A percentile compares a stretch with the other conserved stretches of the same genome.
Conservation (phyloP, 2,113 vertebrate genomes). For the Carassius gibelio region DNA sequence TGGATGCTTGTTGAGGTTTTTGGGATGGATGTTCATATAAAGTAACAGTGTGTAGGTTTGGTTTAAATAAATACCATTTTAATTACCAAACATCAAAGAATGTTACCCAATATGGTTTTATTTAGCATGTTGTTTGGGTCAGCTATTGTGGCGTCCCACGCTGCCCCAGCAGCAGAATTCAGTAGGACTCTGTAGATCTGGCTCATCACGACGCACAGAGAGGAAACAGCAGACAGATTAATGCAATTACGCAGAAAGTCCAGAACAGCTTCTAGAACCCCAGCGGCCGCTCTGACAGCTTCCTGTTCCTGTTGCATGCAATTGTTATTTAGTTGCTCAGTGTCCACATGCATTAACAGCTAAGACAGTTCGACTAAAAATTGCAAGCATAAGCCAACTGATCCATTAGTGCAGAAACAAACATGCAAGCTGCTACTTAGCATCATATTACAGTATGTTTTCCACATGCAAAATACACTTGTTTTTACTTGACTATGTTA, state of each 20-base stretch:
- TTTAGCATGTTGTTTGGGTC: not conserved
- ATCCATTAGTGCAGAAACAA: not conserved
- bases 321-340: not conserved
- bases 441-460: not conserved
- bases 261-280: conserved; percentile 22
- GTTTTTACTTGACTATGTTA: not conserved
- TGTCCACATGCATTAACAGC: not conserved
- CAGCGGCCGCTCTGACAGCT: conserved; percentile 25
- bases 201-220: not conserved
- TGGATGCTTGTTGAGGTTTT: no score
- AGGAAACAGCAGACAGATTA: not conserved
- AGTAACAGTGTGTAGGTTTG: not conserved
- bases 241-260: conserved; percentile 27
- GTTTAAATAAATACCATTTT: not conserved
- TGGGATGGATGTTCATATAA: not conserved
- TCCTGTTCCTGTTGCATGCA: not conserved
- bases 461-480: not conserved
- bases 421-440: not conserved
- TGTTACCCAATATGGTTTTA: not conserved
- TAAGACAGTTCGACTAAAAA: not conserved
- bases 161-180: not conserved
- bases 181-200: not conserved
- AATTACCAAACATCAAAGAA: not conserved
- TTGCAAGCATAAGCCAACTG: not conserved
- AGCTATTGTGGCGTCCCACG: not conserved